Base-by-base conservation (phyloP, 2,113 vertebrate genomes). In the Taurulus bubalis region DNA sequence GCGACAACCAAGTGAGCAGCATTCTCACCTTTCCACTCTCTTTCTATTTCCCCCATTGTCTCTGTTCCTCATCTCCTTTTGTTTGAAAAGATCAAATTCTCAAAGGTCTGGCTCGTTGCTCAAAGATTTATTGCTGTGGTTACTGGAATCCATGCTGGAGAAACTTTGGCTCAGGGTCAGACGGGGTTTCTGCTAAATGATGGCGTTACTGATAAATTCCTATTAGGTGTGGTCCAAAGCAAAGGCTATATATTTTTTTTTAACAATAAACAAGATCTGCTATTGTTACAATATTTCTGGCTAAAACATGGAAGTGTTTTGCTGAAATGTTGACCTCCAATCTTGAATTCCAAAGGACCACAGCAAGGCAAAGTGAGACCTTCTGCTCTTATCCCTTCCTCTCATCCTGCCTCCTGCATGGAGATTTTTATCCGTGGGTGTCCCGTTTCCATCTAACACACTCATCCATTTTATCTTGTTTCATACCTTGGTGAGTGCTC, bases 1-100 rank as follows among this genome's bases (percentile, higher is more conserved):
- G 96, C 59, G 96, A 98, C 93, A 97, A 97, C 95, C 97, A 98
- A 97, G 97, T 98, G 96, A 98, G 97, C 93, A 94, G 96, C 93
- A 94, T 95, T 94, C 82, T 92, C 91, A 91, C 83, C 89, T 87
- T 86, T 91, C 78, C 84, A 82, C 85, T 81, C 84, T 88, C 75
- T 65, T 71, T 76, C 82, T 56, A 56, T 83, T 71, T 82, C 51
- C 53, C 51, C 51, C 85, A 89, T 83, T n/a, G 20, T 77, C 70
- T 92, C 45, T 71, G 86, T 85, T 66, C 70, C 78, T 59, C 74
- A 36, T 59, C 75, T 59, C 60, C 7, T 78, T 82, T 42, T 76
- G n/a, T 85, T 85, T 66, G 26, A 73, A 75, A 53, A 14, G 2
- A 34, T 84, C 56, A 75, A 28, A 60, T 78, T 47, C 47, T 15